These are phyloP conservation scores for Apomyelois bistriatella DNA, from an alignment of 2,888 invertebrate genomes.

Conservation along the genomic window DNA sequence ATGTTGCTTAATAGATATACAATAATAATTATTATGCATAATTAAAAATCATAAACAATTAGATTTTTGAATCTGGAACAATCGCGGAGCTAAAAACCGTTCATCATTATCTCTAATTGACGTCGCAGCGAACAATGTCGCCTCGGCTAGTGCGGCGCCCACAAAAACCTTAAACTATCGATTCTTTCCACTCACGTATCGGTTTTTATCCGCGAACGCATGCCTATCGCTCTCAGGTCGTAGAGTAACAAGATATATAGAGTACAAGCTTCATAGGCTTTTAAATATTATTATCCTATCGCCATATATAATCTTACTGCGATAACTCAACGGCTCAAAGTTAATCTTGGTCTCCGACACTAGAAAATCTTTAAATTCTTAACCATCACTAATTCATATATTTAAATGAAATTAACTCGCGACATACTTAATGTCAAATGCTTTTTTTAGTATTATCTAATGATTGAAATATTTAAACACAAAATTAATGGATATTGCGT, in stretches of 20 bases:
- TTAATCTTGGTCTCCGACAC: too few relatives aligned
- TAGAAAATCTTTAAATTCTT: too few relatives aligned
- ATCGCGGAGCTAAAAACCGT: constrained; percentile 55
- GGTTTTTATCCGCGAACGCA: constrained; percentile 63
- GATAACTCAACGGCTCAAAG: too few relatives aligned
- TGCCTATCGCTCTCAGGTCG: constrained; percentile 46
- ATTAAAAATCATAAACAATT: neutral
- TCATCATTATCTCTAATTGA: constrained; percentile 76
- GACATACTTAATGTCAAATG: too few relatives aligned
- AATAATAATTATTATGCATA: neutral
- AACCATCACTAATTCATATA: too few relatives aligned
- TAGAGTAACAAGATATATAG: neutral
- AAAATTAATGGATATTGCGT: too few relatives aligned
- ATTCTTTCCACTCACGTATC: constrained; percentile 63
- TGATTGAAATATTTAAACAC: too few relatives aligned
- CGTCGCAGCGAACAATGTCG: constrained; percentile 64
- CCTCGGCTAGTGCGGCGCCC: constrained; percentile 49
- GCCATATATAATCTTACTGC: too few relatives aligned
- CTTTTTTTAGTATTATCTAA: too few relatives aligned
- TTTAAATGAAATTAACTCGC: too few relatives aligned
- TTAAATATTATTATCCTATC: too few relatives aligned
- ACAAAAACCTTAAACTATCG: constrained; percentile 73
- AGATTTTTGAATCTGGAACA: constrained; percentile 30
- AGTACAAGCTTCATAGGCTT: neutral
- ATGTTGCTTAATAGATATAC: too few relatives aligned